phyloP scores from a whole-genome alignment of 1,140 invertebrate genomes.

The Chrysoperla carnea region DNA sequence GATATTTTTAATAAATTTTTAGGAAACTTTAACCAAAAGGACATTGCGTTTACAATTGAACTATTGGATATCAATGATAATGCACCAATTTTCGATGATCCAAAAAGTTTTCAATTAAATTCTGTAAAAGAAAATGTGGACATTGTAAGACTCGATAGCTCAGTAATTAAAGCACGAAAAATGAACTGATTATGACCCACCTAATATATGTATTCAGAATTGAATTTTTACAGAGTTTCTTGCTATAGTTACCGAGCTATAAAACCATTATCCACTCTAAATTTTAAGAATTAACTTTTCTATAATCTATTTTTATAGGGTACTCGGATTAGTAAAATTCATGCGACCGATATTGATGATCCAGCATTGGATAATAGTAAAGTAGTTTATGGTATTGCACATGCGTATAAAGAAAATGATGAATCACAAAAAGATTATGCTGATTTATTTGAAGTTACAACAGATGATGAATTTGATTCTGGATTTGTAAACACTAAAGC shows the following conservation, averaged over 20 bases:
- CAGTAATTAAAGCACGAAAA: too few relatives aligned
- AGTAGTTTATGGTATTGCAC: constrained; percentile 23
- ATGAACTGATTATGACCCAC: too few relatives aligned
- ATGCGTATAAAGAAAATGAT: not conserved
- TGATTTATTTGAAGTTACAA: constrained; percentile 23
- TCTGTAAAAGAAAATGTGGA: constrained; percentile 8
- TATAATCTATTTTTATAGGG: constrained; percentile 14
- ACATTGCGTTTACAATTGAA: constrained; percentile 19
- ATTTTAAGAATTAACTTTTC: too few relatives aligned
- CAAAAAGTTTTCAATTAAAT: constrained; percentile 6
- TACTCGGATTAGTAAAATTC: constrained; percentile 16
- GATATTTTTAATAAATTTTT: too few relatives aligned
- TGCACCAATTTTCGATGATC: constrained; percentile 17
- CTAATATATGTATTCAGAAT: too few relatives aligned
- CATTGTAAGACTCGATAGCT: too few relatives aligned
- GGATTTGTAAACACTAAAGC: constrained; percentile 22
- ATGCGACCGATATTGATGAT: constrained; percentile 27
- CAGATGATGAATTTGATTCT: constrained; percentile 15
- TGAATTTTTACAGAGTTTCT: too few relatives aligned
- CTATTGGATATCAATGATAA: constrained; percentile 35
- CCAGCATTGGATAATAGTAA: constrained; percentile 27
- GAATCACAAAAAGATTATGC: constrained; percentile 10
- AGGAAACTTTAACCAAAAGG: too few relatives aligned
- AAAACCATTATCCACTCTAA: too few relatives aligned
- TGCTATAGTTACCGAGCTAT: too few relatives aligned